Conservation (phyloP, 2,113 vertebrate species). For the Gavia stellata region DNA sequence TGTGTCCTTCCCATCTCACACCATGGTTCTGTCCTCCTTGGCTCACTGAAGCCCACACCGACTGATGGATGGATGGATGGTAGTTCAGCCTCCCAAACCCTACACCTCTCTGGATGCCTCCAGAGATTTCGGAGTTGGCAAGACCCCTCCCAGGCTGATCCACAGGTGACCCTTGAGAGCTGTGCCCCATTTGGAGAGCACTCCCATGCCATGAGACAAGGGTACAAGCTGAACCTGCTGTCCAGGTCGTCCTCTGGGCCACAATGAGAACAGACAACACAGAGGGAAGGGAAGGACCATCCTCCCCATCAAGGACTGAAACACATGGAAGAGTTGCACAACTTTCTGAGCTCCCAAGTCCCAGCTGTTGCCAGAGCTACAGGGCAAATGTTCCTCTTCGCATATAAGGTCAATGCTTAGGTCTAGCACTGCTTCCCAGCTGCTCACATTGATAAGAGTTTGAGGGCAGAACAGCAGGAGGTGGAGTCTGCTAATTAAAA, state of each 20-base stretch:
- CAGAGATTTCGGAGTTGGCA: background rate
- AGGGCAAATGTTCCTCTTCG: background rate
- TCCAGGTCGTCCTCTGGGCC: background rate
- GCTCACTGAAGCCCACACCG: background rate
- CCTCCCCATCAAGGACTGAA: background rate
- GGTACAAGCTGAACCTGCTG: background rate
- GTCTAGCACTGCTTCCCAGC: background rate
- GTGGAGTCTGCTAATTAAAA: background rate
- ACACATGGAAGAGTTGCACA: rapidly evolving
- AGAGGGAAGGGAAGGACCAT: background rate
- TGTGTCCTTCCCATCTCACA: background rate
- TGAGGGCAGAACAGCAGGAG: background rate
- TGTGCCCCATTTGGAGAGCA: rapidly evolving
- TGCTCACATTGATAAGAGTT: background rate
- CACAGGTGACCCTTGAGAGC: background rate
- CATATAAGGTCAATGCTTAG: background rate
- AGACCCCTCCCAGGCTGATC: background rate
- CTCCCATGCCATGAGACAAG: background rate
- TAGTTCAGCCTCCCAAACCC: background rate
- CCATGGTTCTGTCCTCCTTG: too few species aligned
- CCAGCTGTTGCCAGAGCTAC: background rate
- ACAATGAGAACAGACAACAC: rapidly evolving
- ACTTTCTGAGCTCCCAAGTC: background rate
- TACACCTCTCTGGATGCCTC: background rate
- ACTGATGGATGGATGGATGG: background rate